Conservation (phyloP, 2,797 vertebrate species). For the Xenentodon cancila region DNA sequence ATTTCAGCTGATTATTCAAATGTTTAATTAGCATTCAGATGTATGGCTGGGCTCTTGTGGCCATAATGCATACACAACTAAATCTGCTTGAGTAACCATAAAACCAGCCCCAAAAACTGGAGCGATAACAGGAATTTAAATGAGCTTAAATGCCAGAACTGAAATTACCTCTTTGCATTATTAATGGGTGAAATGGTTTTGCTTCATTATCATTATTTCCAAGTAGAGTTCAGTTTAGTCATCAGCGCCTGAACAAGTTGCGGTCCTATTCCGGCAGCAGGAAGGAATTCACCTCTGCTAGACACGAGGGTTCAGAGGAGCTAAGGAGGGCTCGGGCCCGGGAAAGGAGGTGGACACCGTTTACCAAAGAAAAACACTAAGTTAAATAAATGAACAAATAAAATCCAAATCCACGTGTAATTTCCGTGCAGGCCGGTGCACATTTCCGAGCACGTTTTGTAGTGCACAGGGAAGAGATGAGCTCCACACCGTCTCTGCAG, state of each 20-base stretch:
- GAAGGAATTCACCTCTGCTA: conserved; percentile 71
- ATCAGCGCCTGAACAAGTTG: conserved; percentile 61
- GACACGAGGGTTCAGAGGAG: conserved; percentile 64
- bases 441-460: not conserved
- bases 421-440: conserved; percentile 7
- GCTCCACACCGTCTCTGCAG: conserved; percentile 64
- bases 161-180: conserved; percentile 77
- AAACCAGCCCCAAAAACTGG: conserved; percentile 48
- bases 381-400: too few relatives aligned
- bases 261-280: conserved; percentile 57
- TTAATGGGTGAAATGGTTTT: conserved; percentile 76
- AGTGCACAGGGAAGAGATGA: not conserved
- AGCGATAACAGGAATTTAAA: conserved; percentile 76
- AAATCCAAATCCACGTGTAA: not conserved
- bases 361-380: conserved; percentile 62
- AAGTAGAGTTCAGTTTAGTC: conserved; percentile 77
- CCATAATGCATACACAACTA: conserved; percentile 61
- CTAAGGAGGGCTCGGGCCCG: conserved; percentile 61
- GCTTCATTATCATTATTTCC: conserved; percentile 78
- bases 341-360: conserved; percentile 56
- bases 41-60: conserved; percentile 61
- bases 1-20: conserved; percentile 71
- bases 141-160: conserved; percentile 80
- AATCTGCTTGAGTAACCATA: conserved; percentile 65
- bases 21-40: conserved; percentile 77